Percentiles rank a stretch among this genome's conserved stretches.
These are phyloP conservation scores for Hemiscyllium ocellatum DNA, from an alignment of 2,113 vertebrate genomes.

Conservation along the genomic window DNA sequence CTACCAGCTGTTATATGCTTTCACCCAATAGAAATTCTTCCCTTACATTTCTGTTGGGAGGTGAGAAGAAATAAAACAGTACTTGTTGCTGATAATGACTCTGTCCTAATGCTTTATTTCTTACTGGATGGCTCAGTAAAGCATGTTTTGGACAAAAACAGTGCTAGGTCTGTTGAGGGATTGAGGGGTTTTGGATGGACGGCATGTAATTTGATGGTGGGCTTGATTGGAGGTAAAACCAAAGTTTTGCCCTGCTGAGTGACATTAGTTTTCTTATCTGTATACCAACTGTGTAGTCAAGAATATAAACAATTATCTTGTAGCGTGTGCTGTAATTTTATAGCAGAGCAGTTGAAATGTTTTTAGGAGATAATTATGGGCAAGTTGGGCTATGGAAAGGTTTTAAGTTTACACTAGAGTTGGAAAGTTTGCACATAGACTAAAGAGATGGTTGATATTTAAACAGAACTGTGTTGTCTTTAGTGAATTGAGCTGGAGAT, in stretches of 20 bases:
- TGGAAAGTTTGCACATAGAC: background rate
- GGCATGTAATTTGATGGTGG: background rate
- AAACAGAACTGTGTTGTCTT: background rate
- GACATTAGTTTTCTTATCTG: background rate
- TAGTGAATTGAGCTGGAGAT: background rate
- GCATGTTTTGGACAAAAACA: background rate
- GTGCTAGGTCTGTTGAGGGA: background rate
- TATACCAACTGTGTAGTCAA: background rate
- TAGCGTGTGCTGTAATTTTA: background rate
- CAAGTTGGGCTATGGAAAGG: background rate
- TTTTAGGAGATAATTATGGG: background rate
- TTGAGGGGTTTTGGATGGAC: background rate
- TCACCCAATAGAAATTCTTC: background rate
- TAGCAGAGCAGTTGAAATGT: background rate
- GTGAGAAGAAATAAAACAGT: background rate
- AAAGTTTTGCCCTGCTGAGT: background rate
- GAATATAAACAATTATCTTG: background rate
- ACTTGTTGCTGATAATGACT: background rate
- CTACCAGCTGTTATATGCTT: background rate
- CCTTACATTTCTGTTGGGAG: background rate
- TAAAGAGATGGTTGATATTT: background rate
- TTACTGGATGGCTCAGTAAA: background rate
- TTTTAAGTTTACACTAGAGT: background rate
- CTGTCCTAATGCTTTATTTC: background rate
- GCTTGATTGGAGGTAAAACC: background rate